Evolutionary conservation across 92 coral and sea anemone genomes (phyloP), one percentile per base, ranked within the genome.

Genomic region (Plumapathes pennacea): DNA sequence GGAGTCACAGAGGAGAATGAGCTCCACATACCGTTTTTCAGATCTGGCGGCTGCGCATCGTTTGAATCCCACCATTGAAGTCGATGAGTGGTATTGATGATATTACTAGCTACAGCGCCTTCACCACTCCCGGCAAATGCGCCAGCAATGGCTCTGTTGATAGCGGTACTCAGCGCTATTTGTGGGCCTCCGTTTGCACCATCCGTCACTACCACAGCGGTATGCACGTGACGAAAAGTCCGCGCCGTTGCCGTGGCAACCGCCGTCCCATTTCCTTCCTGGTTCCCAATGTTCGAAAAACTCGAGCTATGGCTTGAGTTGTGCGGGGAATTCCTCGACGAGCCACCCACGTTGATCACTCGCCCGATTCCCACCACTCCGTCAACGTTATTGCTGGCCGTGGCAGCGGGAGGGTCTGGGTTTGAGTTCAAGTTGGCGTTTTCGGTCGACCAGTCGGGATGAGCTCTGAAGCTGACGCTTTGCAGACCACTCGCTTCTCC

Each of bases 21-120:
- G 40, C 40, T 8, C n/a, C 32, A 65, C 96, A 67, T 64, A 87
- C 96, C 33, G 11, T 81, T 48, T 41, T 81, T 57, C 25, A 94
- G 47, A 42, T 84, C 85, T 15, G 90, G 99, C 68, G 85, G 63
- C 12, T 42, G 43, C 22, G 75, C 46, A 46, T 76, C 55, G 2
- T 89, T 62, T 51, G 81, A 88, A 51, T 94, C 94, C 99, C 99
- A 94, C 89, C 91, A 74, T 54, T 94, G 99, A 40, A 94, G 63
- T 9, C 99, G 76, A 57, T 77, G 89, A 13, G 96, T 84, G 3
- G 95, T 90, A 46, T 86, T 90, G 47, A 78, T 85, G 22, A 90
- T 90, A 28, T 90, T 90, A 60, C 89, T 77, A 0, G 97, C 97
- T 3, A 90, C 89, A 4, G 95, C 95, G 37, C 89, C 92, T 43